Evolutionary conservation across 2,797 vertebrate species (phyloP), one percentile per base, ranked within the genome.

Genomic region (Podarcis lilfordi): DNA sequence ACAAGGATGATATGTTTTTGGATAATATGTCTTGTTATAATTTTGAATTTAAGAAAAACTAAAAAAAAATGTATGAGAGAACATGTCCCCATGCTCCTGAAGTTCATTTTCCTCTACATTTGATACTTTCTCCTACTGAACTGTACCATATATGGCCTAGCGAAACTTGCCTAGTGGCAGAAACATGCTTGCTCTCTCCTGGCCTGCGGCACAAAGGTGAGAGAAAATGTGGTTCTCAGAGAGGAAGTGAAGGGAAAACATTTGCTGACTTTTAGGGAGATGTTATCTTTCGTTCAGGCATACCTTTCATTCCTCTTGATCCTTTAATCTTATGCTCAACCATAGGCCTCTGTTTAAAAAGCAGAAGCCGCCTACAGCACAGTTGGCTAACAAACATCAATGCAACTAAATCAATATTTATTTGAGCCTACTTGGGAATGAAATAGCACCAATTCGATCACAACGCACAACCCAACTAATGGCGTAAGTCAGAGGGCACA

Each of bases 101-200:
- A 90, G 77, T 80, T 45, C 35, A 86, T 13, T 13, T 90, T 91
- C 40, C 76, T 92, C 40, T 9, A 15, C 6, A 11, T 92, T 35
- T 1, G 0, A 27, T 76, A 13, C 88, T 86, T 83, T 90, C 17
- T 87, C 61, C 45, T 68, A 4, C 43, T 87, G 83, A 35, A 37
- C 82, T 13, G 72, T 40, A 86, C 79, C n/a, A 76, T 86, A 29
- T 82, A 89, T 23, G n/a, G 5, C 1, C 86, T 89, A 78, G 64
- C 21, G 27, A 40, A 86, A 75, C 8, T 17, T 84, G 69, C 19
- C 1, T 91, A 69, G 43, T 86, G 78, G 91, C 50, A 43, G 78
- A 92, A 91, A 13, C 85, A 72, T 90, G 71, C 32, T 78, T 37
- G 2, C 32, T 86, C 72, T 88, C 86, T 23, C 66, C 59, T 68